Percentiles rank a stretch among this genome's conserved stretches.
Conservation (phyloP, 2,113 vertebrate species). For the Ictalurus furcatus region DNA sequence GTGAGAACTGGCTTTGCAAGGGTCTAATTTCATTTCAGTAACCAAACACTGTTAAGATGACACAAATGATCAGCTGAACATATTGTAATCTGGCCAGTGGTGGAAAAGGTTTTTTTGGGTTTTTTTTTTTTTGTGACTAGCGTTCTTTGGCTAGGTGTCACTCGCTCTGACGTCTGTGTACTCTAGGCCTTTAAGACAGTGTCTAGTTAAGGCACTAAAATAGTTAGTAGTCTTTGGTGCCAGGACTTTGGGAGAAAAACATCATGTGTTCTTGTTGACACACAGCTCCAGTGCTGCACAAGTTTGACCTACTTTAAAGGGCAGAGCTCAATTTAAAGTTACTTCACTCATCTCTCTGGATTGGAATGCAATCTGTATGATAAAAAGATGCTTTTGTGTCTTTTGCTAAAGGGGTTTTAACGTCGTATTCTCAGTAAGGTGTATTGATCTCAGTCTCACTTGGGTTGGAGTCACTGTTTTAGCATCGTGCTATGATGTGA, state of each 20-base stretch:
- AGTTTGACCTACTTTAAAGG: slow-evolving; percentile 62
- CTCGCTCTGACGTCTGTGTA: slow-evolving; percentile 12
- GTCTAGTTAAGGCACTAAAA: slow-evolving; percentile 38
- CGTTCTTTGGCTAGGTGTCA: slow-evolving; percentile 32
- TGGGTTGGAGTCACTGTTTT: slow-evolving; percentile 16
- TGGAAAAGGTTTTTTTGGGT: too few species aligned
- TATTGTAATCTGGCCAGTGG: background rate
- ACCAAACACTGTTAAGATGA: background rate
- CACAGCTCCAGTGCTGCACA: slow-evolving; percentile 54
- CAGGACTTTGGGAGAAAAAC: slow-evolving; percentile 64
- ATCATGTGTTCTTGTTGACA: slow-evolving; percentile 63
- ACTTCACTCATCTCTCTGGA: slow-evolving; percentile 46
- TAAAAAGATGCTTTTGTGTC: slow-evolving; percentile 34
- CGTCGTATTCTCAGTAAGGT: slow-evolving; percentile 28
- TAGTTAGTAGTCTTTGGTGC: slow-evolving; percentile 53
- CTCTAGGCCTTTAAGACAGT: slow-evolving; percentile 40
- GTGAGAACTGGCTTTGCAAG: background rate
- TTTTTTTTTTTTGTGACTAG: background rate
- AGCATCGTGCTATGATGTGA: slow-evolving; percentile 37
- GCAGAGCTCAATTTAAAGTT: slow-evolving; percentile 48
- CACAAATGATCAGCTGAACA: slow-evolving; percentile 20
- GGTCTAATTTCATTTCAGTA: slow-evolving; percentile 14
- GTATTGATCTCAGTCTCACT: slow-evolving; percentile 40
- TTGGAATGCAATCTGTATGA: slow-evolving; percentile 10
- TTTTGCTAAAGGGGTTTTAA: slow-evolving; percentile 45